A percentile compares a stretch with the other conserved stretches of the same genome.
phyloP scores from a whole-genome alignment of 2,888 invertebrate genomes.

The Tupiocoris notatus region DNA sequence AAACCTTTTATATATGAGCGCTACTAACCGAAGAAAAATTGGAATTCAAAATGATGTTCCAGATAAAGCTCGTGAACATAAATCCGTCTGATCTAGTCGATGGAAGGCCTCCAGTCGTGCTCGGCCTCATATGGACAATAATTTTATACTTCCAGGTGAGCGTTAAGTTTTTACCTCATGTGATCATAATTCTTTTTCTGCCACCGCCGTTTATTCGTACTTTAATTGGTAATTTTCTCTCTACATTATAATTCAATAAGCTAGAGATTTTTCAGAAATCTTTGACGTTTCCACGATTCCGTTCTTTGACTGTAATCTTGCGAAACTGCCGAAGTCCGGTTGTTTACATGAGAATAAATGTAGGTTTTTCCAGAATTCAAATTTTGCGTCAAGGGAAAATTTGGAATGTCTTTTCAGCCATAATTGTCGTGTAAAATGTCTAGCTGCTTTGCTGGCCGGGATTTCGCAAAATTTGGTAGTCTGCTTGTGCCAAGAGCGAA shows the following conservation, averaged over 20 bases:
- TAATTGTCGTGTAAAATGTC: no score
- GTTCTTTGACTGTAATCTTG: not conserved
- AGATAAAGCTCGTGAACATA: conserved; percentile 96
- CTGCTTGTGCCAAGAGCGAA: no score
- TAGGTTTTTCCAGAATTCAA: not conserved
- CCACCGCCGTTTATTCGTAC: no score
- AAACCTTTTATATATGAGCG: no score
- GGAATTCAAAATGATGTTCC: conserved; percentile 45
- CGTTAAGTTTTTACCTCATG: no score
- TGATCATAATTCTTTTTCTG: no score
- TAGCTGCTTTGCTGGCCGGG: not conserved
- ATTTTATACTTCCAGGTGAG: conserved; percentile 96
- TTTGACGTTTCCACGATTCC: not conserved
- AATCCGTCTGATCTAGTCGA: conserved; percentile 96
- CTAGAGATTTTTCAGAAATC: not conserved
- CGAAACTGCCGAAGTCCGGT: not conserved
- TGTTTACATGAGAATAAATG: not conserved
- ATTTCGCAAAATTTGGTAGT: not conserved
- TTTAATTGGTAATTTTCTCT: no score
- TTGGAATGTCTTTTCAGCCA: not conserved
- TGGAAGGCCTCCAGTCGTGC: conserved; percentile 92
- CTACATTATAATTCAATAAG: no score
- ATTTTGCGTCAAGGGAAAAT: not conserved
- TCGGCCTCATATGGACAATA: conserved; percentile 97
- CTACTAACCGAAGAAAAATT: no score